Evolutionary conservation across 92 coral and sea anemone genomes (phyloP).

Genomic region (Parazoanthus swiftii): DNA sequence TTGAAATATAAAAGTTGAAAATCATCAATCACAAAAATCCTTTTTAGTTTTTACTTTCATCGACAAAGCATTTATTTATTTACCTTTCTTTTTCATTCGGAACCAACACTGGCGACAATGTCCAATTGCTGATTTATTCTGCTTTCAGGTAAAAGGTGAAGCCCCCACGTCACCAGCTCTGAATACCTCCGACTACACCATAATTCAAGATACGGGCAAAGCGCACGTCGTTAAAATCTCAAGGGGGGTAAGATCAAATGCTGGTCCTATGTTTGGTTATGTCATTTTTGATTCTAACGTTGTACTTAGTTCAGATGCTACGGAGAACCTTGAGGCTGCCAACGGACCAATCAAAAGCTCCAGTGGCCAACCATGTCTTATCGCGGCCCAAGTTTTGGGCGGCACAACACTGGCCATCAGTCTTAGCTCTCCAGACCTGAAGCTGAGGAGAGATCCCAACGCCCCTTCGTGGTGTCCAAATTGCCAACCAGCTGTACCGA

Average conservation of each 20-base stretch:
- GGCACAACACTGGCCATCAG: not conserved
- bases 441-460: not conserved
- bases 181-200: not conserved
- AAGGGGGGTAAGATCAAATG: not conserved
- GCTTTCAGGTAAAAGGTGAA: slow-evolving; percentile 1
- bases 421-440: not conserved
- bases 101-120: not conserved
- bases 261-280: not conserved
- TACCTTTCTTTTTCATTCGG: not conserved
- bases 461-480: not conserved
- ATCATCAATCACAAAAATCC: too few species aligned
- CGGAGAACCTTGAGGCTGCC: not conserved
- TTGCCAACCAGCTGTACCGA: not conserved
- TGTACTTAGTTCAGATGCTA: not conserved
- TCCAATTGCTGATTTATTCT: not conserved
- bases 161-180: slow-evolving; percentile 2
- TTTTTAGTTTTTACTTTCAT: too few species aligned
- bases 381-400: not conserved
- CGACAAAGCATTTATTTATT: not conserved
- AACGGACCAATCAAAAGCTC: not conserved
- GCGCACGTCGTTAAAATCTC: not conserved
- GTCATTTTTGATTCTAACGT: not conserved
- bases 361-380: not conserved
- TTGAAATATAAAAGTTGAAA: too few species aligned
- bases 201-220: not conserved